A percentile compares a stretch with the other conserved stretches of the same genome.
Conservation (phyloP, 2,113 vertebrate genomes). For the Chloropsis cyanopogon region DNA sequence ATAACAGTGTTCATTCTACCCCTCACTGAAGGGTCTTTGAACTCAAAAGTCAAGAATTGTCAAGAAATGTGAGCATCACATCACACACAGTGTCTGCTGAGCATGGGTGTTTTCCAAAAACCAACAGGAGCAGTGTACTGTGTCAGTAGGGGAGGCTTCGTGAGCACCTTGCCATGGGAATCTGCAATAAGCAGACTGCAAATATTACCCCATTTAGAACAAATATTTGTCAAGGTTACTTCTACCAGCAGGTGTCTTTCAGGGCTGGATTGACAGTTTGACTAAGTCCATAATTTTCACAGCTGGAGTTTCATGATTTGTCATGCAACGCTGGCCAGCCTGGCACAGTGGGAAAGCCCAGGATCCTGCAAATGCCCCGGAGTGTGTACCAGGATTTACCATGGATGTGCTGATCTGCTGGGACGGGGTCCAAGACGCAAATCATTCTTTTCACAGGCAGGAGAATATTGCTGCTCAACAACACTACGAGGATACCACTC, state of each 20-base stretch:
- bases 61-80: background rate
- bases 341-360: constrained; percentile 49
- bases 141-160: background rate
- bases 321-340: constrained; percentile 62
- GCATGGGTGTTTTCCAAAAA: background rate
- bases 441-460: constrained; percentile 1
- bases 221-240: constrained; percentile 63
- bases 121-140: background rate
- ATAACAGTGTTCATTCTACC: background rate
- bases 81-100: background rate
- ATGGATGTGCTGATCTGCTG: constrained; percentile 42
- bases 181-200: constrained; percentile 4
- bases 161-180: constrained; percentile 24
- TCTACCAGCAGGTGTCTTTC: constrained; percentile 68
- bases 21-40: background rate
- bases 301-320: constrained; percentile 71
- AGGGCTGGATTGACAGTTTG: constrained; percentile 68
- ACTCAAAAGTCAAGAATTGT: background rate
- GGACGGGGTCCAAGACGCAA: constrained; percentile 2
- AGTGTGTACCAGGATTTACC: constrained; percentile 49
- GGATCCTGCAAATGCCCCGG: constrained; percentile 47
- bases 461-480: background rate
- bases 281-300: constrained; percentile 74
- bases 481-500: background rate
- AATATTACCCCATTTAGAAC: constrained; percentile 52